These are phyloP conservation scores for Benitochromis conjunctus DNA, from an alignment of 2,113 vertebrate species.

Conservation along the genomic window DNA sequence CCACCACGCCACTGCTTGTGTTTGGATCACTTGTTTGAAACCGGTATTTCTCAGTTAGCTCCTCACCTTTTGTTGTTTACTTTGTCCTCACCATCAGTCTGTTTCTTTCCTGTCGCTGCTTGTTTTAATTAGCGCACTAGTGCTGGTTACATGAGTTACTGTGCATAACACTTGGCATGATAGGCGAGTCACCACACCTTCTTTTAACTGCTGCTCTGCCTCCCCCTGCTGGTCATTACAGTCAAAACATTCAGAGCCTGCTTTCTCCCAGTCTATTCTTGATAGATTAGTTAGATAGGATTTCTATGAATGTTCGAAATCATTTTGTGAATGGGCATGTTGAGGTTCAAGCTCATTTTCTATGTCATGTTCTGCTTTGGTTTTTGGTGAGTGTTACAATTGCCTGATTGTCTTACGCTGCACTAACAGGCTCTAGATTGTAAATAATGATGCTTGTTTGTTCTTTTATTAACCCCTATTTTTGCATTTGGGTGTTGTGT, in stretches of 20 bases:
- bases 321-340: slow-evolving; percentile 41
- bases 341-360: neutral
- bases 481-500: slow-evolving; percentile 67
- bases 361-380: slow-evolving; percentile 47
- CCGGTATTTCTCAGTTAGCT: neutral
- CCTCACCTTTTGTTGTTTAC: neutral
- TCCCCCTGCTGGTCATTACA: slow-evolving; percentile 47
- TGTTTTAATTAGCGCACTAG: neutral
- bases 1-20: neutral
- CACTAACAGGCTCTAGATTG: slow-evolving; percentile 54
- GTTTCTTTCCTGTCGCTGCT: neutral
- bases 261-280: neutral
- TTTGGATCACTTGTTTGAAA: neutral
- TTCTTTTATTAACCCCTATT: neutral
- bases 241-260: slow-evolving; percentile 16
- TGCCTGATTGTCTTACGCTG: slow-evolving; percentile 38
- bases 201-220: slow-evolving; percentile 18
- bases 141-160: neutral
- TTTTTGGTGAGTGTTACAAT: slow-evolving; percentile 38
- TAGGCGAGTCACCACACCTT: neutral
- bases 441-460: slow-evolving; percentile 16
- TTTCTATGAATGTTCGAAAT: slow-evolving; percentile 23
- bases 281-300: slow-evolving; percentile 1
- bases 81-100: neutral
- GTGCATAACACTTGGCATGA: slow-evolving; percentile 18